A percentile compares a stretch with the other conserved stretches of the same genome.
phyloP scores from a whole-genome alignment of 2,797 vertebrate genomes.

The Helarctos malayanus region DNA sequence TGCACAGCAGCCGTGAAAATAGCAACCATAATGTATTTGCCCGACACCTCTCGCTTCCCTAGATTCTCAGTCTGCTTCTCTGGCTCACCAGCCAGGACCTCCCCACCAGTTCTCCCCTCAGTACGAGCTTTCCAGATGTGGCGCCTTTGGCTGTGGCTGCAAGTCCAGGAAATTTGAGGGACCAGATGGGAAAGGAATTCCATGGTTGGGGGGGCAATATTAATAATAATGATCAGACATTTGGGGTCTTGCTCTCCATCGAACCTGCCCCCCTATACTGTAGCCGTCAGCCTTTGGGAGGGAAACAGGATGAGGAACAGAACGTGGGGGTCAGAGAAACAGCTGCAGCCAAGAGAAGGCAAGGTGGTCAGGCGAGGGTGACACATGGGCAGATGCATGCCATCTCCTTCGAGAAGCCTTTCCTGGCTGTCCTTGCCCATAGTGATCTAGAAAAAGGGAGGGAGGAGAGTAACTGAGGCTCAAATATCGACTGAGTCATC shows the following conservation, averaged over 20 bases:
- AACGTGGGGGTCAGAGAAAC: background rate
- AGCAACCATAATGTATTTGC: background rate
- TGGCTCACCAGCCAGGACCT: background rate
- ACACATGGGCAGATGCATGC: background rate
- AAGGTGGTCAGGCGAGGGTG: background rate
- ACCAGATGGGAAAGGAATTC: background rate
- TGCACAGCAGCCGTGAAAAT: background rate
- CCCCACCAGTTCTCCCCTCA: fast-evolving
- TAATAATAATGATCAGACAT: background rate
- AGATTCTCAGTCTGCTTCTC: background rate
- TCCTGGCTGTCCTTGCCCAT: background rate
- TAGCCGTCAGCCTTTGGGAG: fast-evolving
- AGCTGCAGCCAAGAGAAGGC: background rate
- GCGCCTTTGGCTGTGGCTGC: background rate
- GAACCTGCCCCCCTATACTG: fast-evolving
- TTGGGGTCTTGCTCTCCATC: fast-evolving
- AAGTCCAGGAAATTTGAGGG: background rate
- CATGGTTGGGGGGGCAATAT: background rate
- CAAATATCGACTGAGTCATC: background rate
- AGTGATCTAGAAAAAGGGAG: background rate
- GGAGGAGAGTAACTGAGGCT: background rate
- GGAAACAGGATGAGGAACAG: background rate
- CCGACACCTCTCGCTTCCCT: background rate
- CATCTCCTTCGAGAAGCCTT: background rate
- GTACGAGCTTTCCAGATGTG: background rate